Evolutionary conservation across 2,888 invertebrate genomes (phyloP), one percentile per base, ranked within the genome.

Genomic region (Panzeria rudis): DNA sequence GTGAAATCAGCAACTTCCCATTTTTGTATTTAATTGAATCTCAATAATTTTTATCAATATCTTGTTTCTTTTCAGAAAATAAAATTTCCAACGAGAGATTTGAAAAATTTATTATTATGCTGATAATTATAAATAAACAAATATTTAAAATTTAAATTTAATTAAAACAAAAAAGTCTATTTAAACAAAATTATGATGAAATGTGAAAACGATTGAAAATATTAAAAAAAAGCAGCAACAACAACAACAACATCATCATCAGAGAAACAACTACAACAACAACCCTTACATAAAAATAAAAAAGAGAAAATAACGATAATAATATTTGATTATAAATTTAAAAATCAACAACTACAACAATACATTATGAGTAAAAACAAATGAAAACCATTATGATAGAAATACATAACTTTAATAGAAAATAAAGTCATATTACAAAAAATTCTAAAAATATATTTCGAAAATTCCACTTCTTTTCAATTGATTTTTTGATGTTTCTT

Each of bases 51-150:
- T 61, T 35, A 20, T 35, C 29, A 3, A 23, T 66, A 35, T 52
- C 69, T 87, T 56, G 83, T 82, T 71, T 86, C 71, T 83, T 90
- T 91, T 56, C 89, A 91, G 91, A 90, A 90, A 90, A 90, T 89
- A 88, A 90, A 91, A 90, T 91, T 91, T 91, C 91, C 90, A 91
- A 89, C 88, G 89, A 90, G 91, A 91, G 91, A 91, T 91, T 91
- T 90, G 88, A 90, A 90, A 91, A 90, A 88, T 89, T 90, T 85
- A 85, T 85, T 85, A 85, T 86, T 90, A 90, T 91, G 90, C 91
- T 90, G 90, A 91, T 91, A 91, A 91, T 91, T 91, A 91, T 91
- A 90, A 90, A 91, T 91, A 90, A 91, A 91, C 88, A 88, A 89
- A 89, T 91, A 90, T 90, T 91, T 91, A 90, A 91, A 90, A 89